Conservation (phyloP, 2,888 invertebrate species). For the Augiades crinisus region DNA sequence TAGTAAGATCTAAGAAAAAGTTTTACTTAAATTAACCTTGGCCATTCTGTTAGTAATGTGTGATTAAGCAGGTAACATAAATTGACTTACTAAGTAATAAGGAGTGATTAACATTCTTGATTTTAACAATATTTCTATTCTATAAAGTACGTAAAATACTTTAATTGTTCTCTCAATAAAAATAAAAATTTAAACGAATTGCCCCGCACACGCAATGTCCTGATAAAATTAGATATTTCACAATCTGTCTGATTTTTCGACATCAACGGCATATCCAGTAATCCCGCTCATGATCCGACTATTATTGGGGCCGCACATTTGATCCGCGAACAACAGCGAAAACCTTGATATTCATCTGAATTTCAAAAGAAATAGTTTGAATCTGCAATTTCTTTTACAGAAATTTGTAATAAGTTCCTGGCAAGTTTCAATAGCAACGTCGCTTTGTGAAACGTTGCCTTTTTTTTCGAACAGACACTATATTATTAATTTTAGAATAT, state of each 20-base stretch:
- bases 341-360: conserved; percentile 24
- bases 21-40: no score
- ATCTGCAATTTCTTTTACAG: conserved; percentile 20
- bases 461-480: conserved; percentile 15
- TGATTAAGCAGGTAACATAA: no score
- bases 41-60: no score
- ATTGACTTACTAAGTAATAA: no score
- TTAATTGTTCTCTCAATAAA: no score
- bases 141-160: no score
- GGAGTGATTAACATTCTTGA: no score
- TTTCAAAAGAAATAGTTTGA: conserved; percentile 23
- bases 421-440: conserved; percentile 17
- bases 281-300: conserved; percentile 56
- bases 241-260: conserved; percentile 3
- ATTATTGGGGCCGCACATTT: conserved; percentile 66
- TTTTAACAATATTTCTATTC: no score
- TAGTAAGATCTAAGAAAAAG: no score
- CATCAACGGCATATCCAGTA: conserved; percentile 48
- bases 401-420: conserved; percentile 24
- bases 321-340: conserved; percentile 35
- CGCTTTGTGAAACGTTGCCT: conserved; percentile 14
- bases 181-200: no score
- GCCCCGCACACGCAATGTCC: no score
- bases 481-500: no score
- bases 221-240: conserved; percentile 19